phyloP scores from a whole-genome alignment of 2,113 vertebrate species.

The Mobula hypostoma region DNA sequence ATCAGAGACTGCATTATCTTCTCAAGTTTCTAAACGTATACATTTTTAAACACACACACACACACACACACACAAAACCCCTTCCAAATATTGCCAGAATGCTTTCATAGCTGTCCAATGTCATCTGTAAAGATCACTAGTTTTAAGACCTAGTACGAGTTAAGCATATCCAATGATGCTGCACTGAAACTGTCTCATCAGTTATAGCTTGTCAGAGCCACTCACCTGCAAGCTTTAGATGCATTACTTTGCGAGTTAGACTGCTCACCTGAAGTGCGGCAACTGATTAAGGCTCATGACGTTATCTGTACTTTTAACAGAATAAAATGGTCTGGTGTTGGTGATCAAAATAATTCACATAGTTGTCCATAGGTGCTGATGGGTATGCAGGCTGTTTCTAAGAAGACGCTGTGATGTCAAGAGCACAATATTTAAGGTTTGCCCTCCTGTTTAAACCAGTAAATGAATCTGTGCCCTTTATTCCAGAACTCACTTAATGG shows the following conservation, averaged over 20 bases:
- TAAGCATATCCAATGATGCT: not conserved
- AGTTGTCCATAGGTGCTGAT: conserved; percentile 63
- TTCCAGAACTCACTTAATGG: not conserved
- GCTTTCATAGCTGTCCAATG: not conserved
- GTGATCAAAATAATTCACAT: conserved; percentile 66
- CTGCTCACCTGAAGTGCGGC: not conserved
- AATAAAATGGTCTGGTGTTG: conserved; percentile 68
- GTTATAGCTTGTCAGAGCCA: not conserved
- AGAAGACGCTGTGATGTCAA: conserved; percentile 58
- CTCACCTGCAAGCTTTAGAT: conserved; percentile 54
- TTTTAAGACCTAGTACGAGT: not conserved
- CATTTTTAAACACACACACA: too few relatives aligned
- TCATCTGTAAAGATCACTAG: not conserved
- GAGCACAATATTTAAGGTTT: conserved; percentile 65
- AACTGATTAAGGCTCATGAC: conserved; percentile 50
- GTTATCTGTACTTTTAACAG: conserved; percentile 63
- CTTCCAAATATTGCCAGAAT: not conserved
- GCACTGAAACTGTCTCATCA: not conserved
- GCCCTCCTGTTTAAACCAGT: conserved; percentile 23
- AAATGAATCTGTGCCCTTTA: not conserved
- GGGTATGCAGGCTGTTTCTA: conserved; percentile 54
- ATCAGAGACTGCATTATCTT: too few relatives aligned
- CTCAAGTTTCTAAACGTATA: too few relatives aligned
- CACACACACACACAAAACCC: too few relatives aligned
- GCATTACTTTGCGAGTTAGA: conserved; percentile 52